A percentile compares a stretch with the other conserved stretches of the same genome.
Conservation (phyloP, 2,113 vertebrate genomes). For the Hippocampus guttulatus region DNA sequence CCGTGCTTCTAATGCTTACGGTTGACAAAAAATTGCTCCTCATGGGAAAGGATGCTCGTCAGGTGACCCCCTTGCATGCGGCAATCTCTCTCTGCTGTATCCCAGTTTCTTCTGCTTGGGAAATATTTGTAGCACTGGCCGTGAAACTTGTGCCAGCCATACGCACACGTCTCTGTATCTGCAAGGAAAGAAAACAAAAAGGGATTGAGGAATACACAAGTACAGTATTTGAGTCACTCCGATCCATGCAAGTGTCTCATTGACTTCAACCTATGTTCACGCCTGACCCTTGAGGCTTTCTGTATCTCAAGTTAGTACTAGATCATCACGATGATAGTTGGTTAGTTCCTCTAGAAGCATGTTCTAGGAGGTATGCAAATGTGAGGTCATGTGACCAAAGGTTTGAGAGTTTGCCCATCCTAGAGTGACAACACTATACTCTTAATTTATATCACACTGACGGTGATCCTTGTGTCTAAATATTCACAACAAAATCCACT, state of each 20-base stretch:
- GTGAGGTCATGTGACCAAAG: neutral
- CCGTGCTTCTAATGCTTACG: slow-evolving; percentile 70
- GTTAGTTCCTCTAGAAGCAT: neutral
- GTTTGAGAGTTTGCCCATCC: neutral
- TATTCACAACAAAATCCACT: neutral
- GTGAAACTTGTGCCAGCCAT: slow-evolving; percentile 98
- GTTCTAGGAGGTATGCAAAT: neutral
- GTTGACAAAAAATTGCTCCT: slow-evolving; percentile 92
- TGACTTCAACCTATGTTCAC: slow-evolving; percentile 1
- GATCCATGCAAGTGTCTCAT: neutral
- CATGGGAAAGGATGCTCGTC: slow-evolving; percentile 85
- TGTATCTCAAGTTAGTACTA: slow-evolving; percentile 5
- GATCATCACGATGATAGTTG: slow-evolving; percentile 1
- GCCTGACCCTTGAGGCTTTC: slow-evolving; percentile 11
- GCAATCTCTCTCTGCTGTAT: slow-evolving; percentile 91
- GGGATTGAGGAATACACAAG: slow-evolving; percentile 6
- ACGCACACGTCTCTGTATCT: slow-evolving; percentile 91
- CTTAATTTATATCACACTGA: neutral
- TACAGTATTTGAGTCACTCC: neutral
- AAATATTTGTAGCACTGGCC: slow-evolving; percentile 96
- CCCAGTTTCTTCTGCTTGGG: slow-evolving; percentile 88
- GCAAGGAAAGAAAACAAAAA: slow-evolving; percentile 21
- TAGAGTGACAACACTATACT: neutral
- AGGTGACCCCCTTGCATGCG: slow-evolving; percentile 90
- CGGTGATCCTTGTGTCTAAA: neutral